phyloP scores from a whole-genome alignment of 2,888 invertebrate species.

The Apotomis turbidana region DNA sequence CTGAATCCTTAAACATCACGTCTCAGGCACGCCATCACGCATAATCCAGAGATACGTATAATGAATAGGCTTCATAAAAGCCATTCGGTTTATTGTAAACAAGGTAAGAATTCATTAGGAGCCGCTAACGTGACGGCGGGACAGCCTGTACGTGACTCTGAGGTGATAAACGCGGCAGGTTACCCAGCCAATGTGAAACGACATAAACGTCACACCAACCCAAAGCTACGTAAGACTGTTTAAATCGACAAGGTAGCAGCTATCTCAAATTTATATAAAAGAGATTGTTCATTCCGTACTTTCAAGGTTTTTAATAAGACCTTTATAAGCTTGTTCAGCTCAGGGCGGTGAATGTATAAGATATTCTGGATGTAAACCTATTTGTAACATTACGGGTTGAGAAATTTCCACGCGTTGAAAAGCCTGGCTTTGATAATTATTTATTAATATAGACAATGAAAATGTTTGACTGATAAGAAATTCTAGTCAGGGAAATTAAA shows the following conservation, averaged over 20 bases:
- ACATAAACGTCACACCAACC: neutral
- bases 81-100: constrained; percentile 77
- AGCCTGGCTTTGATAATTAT: neutral
- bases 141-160: constrained; percentile 67
- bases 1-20: constrained; percentile 67
- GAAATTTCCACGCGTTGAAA: neutral
- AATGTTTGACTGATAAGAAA: neutral
- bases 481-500: no score
- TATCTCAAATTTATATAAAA: constrained; percentile 41
- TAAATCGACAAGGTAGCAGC: constrained; percentile 2
- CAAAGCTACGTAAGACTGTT: neutral
- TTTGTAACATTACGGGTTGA: neutral
- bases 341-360: constrained; percentile 21
- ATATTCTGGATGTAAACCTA: constrained; percentile 11
- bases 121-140: constrained; percentile 54
- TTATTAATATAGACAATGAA: neutral
- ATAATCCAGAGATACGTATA: constrained; percentile 69
- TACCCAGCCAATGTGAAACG: constrained; percentile 5
- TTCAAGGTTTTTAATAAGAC: constrained; percentile 41
- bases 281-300: constrained; percentile 40
- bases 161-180: constrained; percentile 60
- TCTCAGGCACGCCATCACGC: constrained; percentile 66
- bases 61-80: constrained; percentile 73
- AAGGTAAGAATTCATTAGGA: constrained; percentile 75
- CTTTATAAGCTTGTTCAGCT: constrained; percentile 35